Base-by-base conservation (phyloP, 2,797 vertebrate species). In the Amazonetta brasiliensis region DNA sequence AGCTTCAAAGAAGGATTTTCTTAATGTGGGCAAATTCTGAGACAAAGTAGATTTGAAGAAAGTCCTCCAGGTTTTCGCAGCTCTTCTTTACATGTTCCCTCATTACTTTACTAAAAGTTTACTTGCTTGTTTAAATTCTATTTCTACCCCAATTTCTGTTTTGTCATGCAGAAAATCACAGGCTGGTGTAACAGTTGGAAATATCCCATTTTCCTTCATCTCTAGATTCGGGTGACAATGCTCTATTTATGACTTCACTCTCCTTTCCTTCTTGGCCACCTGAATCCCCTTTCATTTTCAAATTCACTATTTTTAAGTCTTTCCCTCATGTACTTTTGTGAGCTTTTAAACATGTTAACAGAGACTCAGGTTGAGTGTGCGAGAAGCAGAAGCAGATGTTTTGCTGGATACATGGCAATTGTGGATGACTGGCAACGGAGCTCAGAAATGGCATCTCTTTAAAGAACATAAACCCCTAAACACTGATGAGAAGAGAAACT, bases 181-280 rank as follows among this genome's bases (percentile, higher is more conserved):
- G 11, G 22, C 39, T 63, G 18, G 3, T 37, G 19, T 8, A 28
- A 3, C 13, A 31, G 18, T 6, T 60, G n/a, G 60, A 87, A 48
- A 11, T 1, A 2, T 56, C 22, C 11, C 10, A 8, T 28, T 66
- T 14, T 4, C 5, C 5, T 8, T 7, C 4, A 23, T 9, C 12
- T 81, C 12, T 17, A 9, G 31, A 55, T 71, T 81, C 12, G 46
- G 43, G 16, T 55, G 22, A 41, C 31, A 39, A 17, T 16, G 18
- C 5, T 69, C 0, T 48, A 15, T 88, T 79, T 83, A 21, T 44
- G 44, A 58, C 26, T 17, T 33, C 37, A 41, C 7, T 77, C 77
- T 37, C 11, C 37, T 55, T 74, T 91, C 23, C 28, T 74, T 62
- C 43, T 81, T 79, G 69, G 28, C 18, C 7, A 71, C 77, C 69